Evolutionary conservation across 1,140 invertebrate species (phyloP), one percentile per base, ranked within the genome.

Genomic region (Pseudomyrmex sp.): DNA sequence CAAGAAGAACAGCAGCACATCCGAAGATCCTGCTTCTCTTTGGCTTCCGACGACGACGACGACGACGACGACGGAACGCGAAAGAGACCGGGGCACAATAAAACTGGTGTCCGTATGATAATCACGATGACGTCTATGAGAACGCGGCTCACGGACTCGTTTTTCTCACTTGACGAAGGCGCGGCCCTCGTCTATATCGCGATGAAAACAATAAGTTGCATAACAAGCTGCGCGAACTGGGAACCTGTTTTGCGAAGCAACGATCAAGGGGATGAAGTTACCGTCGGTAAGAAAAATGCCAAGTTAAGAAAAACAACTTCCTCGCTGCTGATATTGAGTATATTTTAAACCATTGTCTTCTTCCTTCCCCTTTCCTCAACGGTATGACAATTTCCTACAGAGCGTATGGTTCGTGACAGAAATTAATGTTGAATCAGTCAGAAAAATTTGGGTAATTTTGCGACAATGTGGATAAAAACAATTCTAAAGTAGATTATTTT

Each of bases 181-280:
- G 79, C 82, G 86, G 87, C 89, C 65, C 72, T 75, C 62, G 50
- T 59, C 87, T 66, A 82, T 84, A 56, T 84, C 46, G 69, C 84
- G 56, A 76, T 56, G 88, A 89, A 89, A 89, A 89, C 88, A 89
- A 89, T 89, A 86, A 89, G 80, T 89, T 87, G 85, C 77, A 89
- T 89, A 87, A 88, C 84, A 89, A 86, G 77, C 76, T 59, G 77
- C 62, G 15, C 84, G 85, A 86, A 85, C 84, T 84, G 84, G 84
- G 87, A 89, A 89, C 88, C 88, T 89, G 88, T 89, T 89, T 87
- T 44, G 20, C 66, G 8, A 62, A 65, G 10, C 58, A 85, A 18
- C 23, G 59, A 59, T 50, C 13, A 23, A 50, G 20, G 63, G 82
- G 73, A 82, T 77, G 82, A 82, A 80, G 76, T 26, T 44, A 87